Base-by-base conservation (phyloP, 2,113 vertebrate species). In the Etia nguti region DNA sequence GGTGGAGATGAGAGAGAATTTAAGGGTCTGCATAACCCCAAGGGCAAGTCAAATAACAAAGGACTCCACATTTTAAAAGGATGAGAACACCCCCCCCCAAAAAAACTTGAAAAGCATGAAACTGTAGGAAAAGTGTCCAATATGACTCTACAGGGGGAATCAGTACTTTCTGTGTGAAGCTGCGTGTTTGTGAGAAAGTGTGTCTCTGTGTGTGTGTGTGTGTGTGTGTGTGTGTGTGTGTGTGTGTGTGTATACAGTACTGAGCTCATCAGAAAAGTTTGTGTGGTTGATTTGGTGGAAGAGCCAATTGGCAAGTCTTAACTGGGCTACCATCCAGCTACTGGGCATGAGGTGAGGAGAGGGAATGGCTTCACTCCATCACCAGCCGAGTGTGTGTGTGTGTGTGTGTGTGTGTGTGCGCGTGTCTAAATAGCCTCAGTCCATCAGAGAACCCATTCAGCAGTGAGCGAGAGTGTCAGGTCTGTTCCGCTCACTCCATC, bases 331-430 rank as follows among this genome's bases (percentile, higher is more conserved):
- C 82, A 83, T 92, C 92, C 92, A 95, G 85, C 55, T 73, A 90
- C 81, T 86, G 82, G 92, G 89, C 83, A 87, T 83, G 88, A 90
- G 92, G 92, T 93, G 94, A 94, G 86, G 88, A 92, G 46, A 85
- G 81, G 85, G 89, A 92, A 93, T 90, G 90, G 93, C 90, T 92
- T 93, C 91, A 90, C 89, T 95, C 91, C 89, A 95, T 94, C 93
- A 89, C 62, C 85, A 38, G 80, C 89, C 88, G 90, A 91, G 82
- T 90, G 91, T 88, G 90, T 90, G 60, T 10, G 77, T 85, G 86
- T 91, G 86, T 86, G 81, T 31, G 83, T 36, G 26, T 20, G 82
- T 84, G 56, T 82, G 77, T 56, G 80, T 34, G 57, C 34, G 79
- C 18, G 85, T 52, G 38, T 31, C 29, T 87, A 87, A 90, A 91